Conservation (phyloP, 2,888 invertebrate species). For the Scrobipalpa atriplicella region DNA sequence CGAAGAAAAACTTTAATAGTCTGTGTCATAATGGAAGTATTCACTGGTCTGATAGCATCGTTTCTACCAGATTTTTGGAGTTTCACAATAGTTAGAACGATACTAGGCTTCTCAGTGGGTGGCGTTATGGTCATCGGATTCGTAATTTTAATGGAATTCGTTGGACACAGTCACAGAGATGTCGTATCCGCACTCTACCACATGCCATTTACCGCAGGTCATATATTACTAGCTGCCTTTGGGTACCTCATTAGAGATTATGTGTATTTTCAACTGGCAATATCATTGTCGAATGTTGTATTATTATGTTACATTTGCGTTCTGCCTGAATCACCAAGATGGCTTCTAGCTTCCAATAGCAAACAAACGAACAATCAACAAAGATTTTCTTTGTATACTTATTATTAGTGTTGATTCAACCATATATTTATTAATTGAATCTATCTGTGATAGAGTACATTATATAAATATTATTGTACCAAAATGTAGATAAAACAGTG, state of each 20-base stretch:
- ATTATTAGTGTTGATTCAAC: not conserved
- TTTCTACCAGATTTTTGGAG: conserved; percentile 84
- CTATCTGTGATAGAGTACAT: conserved; percentile 1
- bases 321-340: conserved; percentile 90
- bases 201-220: conserved; percentile 85
- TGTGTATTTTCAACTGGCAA: conserved; percentile 84
- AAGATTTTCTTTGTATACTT: not conserved
- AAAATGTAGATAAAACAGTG: not conserved
- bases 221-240: conserved; percentile 83
- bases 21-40: conserved; percentile 87
- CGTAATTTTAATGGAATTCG: conserved; percentile 85
- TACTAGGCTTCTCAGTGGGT: conserved; percentile 88
- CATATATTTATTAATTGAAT: not conserved
- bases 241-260: conserved; percentile 86
- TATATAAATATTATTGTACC: not conserved
- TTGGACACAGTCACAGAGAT: conserved; percentile 79
- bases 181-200: conserved; percentile 84
- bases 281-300: conserved; percentile 81
- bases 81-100: conserved; percentile 86
- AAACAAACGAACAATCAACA: not conserved
- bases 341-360: conserved; percentile 87
- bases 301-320: conserved; percentile 86
- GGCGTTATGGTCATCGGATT: conserved; percentile 86
- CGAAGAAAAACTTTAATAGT: conserved; percentile 86
- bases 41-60: conserved; percentile 86